Evolutionary conservation across 2,113 vertebrate genomes (phyloP), one percentile per base, ranked within the genome.

Genomic region (Tupaia tana): DNA sequence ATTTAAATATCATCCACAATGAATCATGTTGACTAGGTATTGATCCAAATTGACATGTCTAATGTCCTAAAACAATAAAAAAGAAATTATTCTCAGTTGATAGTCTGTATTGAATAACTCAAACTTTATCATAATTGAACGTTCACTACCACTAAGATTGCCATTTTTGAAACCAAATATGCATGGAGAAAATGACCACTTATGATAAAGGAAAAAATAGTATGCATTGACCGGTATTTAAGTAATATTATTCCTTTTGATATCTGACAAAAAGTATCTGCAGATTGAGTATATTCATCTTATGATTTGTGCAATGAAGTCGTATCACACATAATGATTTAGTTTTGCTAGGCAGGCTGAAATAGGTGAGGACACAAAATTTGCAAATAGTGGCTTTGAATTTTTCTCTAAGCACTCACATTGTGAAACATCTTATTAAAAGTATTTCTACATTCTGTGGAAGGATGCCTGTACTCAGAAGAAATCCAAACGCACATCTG

Each of bases 401-500:
- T 83, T 94, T 77, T 91, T 95, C 79, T 94, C 91, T 74, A 88
- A 75, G 31, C 94, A 71, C 14, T 91, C 93, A 74, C 1, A 24
- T 1, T 7, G 29, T 73, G 27, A 84, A 94, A 73, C 63, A 95
- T 43, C 61, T n/a, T 25, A 83, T 89, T 94, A 93, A 96, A 97
- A 96, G 58, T 82, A 80, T 29, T 79, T 78, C 25, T 94, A 77
- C 0, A 2, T 77, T 77, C 92, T 85, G 78, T 70, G 71, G 31
- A 97, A 16, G 75, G 52, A 78, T 90, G 80, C 6, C 19, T 67
- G 56, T 61, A 92, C 77, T 90, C 75, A 90, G 14, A 96, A 96
- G 67, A 97, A 95, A 96, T 91, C 87, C 63, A 77, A 92, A 13
- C 69, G 11, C 9, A 95, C 9, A 95, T 96, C 86, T 97, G 83